A percentile compares a stretch with the other conserved stretches of the same genome.
phyloP scores from a whole-genome alignment of 1,140 invertebrate species.

The Tetragnatha versicolor region DNA sequence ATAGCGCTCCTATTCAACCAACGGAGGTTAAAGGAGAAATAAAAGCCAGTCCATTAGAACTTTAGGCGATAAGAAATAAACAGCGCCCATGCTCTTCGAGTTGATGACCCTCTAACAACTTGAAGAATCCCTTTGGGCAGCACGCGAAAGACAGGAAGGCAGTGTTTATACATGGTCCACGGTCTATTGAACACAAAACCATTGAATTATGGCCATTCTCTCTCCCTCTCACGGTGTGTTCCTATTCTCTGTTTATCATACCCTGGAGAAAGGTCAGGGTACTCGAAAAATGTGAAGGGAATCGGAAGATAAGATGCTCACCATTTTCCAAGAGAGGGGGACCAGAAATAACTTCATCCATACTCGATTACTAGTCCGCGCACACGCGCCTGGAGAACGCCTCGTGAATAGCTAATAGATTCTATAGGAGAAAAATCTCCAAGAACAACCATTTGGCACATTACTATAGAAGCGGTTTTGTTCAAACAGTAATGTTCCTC shows the following conservation, averaged over 20 bases:
- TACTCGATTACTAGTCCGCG: too few relatives aligned
- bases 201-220: conserved; percentile 41
- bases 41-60: conserved; percentile 22
- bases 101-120: conserved; percentile 40
- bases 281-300: conserved; percentile 10
- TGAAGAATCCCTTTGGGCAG: conserved; percentile 24
- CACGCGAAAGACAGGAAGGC: conserved; percentile 48
- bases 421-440: not conserved
- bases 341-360: too few relatives aligned
- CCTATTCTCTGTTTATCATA: conserved; percentile 41
- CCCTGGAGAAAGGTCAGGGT: conserved; percentile 35
- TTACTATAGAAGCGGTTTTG: too few relatives aligned
- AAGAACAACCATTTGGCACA: not conserved
- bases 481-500: too few relatives aligned
- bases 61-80: conserved; percentile 32
- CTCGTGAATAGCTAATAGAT: too few relatives aligned
- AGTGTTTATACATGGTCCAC: conserved; percentile 46
- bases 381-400: too few relatives aligned
- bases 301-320: conserved; percentile 1
- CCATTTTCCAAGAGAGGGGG: too few relatives aligned
- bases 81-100: conserved; percentile 22
- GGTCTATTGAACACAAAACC: conserved; percentile 48
- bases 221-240: not conserved
- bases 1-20: too few relatives aligned
- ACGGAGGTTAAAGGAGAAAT: not conserved